These are phyloP conservation scores for Diachasma alloeum DNA, from an alignment of 1,140 invertebrate genomes.

Conservation along the genomic window DNA sequence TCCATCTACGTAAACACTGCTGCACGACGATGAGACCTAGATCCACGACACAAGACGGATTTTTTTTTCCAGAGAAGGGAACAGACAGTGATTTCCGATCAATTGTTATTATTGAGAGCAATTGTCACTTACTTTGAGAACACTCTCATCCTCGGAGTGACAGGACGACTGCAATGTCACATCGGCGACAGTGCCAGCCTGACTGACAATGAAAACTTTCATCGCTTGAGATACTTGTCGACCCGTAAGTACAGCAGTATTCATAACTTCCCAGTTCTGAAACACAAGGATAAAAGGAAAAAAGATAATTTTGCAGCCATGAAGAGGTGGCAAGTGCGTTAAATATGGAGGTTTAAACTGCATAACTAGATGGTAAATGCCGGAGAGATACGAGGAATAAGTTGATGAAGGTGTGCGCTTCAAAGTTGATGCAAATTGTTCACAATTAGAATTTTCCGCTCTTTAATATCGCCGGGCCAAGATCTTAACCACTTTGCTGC, in stretches of 20 bases:
- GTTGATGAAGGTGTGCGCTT: too few relatives aligned
- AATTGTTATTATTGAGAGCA: neutral
- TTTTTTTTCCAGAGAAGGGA: neutral
- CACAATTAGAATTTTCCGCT: neutral
- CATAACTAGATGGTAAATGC: neutral
- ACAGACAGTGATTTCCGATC: neutral
- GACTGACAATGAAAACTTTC: slow-evolving; percentile 94
- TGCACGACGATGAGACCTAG: slow-evolving; percentile 95
- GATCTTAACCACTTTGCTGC: too few relatives aligned
- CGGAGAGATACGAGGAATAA: neutral
- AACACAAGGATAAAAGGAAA: slow-evolving; percentile 40
- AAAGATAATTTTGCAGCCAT: neutral
- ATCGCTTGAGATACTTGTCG: slow-evolving; percentile 92
- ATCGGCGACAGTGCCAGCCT: slow-evolving; percentile 92
- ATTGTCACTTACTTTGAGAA: slow-evolving; percentile 82
- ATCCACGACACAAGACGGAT: slow-evolving; percentile 26
- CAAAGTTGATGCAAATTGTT: slow-evolving; percentile 1
- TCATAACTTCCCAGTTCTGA: slow-evolving; percentile 94
- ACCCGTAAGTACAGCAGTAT: slow-evolving; percentile 94
- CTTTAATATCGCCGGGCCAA: neutral
- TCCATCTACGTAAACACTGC: slow-evolving; percentile 95
- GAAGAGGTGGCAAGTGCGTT: neutral
- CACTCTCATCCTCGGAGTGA: slow-evolving; percentile 93
- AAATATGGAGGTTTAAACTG: neutral
- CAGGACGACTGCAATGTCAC: slow-evolving; percentile 96